phyloP scores from a whole-genome alignment of 2,888 invertebrate genomes.

The Phortica okadai region DNA sequence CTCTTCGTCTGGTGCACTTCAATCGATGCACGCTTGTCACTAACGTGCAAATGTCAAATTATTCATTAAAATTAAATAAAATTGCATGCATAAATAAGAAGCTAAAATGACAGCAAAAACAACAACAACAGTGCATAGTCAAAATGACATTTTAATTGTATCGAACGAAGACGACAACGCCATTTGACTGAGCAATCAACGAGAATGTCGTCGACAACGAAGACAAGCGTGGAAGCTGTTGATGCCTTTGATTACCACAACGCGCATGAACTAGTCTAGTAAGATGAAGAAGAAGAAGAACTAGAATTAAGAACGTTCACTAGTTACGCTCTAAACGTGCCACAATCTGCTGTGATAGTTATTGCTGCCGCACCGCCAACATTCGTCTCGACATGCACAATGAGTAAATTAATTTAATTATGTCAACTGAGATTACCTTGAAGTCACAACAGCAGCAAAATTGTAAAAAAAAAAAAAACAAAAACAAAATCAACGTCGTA shows the following conservation, averaged over 20 bases:
- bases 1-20: not conserved
- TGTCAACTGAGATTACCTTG: slow-evolving; percentile 74
- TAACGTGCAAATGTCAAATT: slow-evolving; percentile 27
- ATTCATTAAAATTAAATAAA: slow-evolving; percentile 31
- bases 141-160: slow-evolving; percentile 66
- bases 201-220: slow-evolving; percentile 11
- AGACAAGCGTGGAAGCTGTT: slow-evolving; percentile 35
- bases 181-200: slow-evolving; percentile 13
- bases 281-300: too few species aligned
- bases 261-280: not conserved
- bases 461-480: slow-evolving; percentile 12
- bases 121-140: slow-evolving; percentile 44
- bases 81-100: slow-evolving; percentile 23
- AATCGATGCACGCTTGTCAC: slow-evolving; percentile 12
- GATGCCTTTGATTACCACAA: slow-evolving; percentile 38
- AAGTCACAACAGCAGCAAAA: slow-evolving; percentile 50
- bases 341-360: slow-evolving; percentile 33
- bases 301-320: not conserved
- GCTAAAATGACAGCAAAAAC: not conserved
- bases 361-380: slow-evolving; percentile 39
- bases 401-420: slow-evolving; percentile 74
- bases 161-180: slow-evolving; percentile 32
- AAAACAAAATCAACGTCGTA: slow-evolving; percentile 8
- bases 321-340: slow-evolving; percentile 33
- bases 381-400: slow-evolving; percentile 48